Evolutionary conservation across 23 tunicate species (phyloP).

Genomic region (Diplosoma virens): DNA sequence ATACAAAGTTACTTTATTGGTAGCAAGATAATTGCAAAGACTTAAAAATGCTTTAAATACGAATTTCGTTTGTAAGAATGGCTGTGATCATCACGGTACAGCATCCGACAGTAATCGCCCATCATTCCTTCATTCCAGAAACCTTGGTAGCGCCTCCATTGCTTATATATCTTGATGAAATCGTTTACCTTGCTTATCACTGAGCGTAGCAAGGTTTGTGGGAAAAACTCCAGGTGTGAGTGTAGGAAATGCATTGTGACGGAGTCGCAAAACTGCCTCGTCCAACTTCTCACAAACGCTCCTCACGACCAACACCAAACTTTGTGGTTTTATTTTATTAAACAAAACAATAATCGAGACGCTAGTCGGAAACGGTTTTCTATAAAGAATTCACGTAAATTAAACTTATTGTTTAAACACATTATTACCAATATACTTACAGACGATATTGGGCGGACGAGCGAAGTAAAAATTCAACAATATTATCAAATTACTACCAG

Average conservation of each 20-base stretch:
- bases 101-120: conserved; percentile 12
- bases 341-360: too few species aligned
- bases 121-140: conserved; percentile 25
- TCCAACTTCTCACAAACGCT: too few species aligned
- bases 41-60: conserved; percentile 6
- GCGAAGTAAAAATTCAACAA: too few species aligned
- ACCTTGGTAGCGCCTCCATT: conserved; percentile 11
- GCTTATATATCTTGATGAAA: conserved; percentile 12
- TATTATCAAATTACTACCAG: too few species aligned
- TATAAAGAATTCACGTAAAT: too few species aligned
- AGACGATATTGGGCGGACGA: too few species aligned
- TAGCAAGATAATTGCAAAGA: not conserved
- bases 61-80: conserved; percentile 1
- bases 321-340: too few species aligned
- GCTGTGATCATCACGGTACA: conserved; percentile 8
- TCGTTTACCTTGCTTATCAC: conserved; percentile 18
- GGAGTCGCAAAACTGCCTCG: not conserved
- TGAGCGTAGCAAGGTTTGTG: conserved; percentile 1
- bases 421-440: too few species aligned
- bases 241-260: not conserved
- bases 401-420: too few species aligned
- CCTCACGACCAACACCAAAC: too few species aligned
- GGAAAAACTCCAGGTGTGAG: conserved; percentile 12
- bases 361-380: too few species aligned
- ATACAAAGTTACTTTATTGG: not conserved